A percentile compares a stretch with the other conserved stretches of the same genome.
These are phyloP conservation scores for Drosophila quinaria DNA, from an alignment of 2,888 invertebrate genomes.

Conservation along the genomic window DNA sequence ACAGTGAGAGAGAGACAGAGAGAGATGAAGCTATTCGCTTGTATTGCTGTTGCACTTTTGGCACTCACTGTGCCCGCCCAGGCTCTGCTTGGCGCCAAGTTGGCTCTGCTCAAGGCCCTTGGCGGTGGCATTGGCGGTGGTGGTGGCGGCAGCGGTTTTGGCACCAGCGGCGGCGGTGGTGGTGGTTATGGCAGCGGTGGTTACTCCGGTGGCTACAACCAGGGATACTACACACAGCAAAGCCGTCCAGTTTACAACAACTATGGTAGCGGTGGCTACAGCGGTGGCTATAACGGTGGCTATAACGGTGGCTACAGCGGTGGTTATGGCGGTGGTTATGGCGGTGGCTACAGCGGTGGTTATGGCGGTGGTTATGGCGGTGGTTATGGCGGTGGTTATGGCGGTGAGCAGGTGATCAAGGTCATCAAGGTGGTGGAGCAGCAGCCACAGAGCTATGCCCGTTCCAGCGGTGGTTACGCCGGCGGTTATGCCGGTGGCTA, in stretches of 20 bases:
- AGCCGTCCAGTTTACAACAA: slow-evolving; percentile 66
- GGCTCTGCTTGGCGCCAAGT: slow-evolving; percentile 80
- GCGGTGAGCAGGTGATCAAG: slow-evolving; percentile 71
- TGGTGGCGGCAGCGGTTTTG: slow-evolving; percentile 31
- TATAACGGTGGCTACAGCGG: slow-evolving; percentile 35
- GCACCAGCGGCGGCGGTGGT: slow-evolving; percentile 29
- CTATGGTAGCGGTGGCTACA: slow-evolving; percentile 38
- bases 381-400: slow-evolving; percentile 33
- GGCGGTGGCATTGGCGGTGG: slow-evolving; percentile 51
- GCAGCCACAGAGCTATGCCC: slow-evolving; percentile 56
- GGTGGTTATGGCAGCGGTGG: slow-evolving; percentile 51
- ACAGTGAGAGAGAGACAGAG: slow-evolving; percentile 6
- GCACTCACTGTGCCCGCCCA: slow-evolving; percentile 71
- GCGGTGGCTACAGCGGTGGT: slow-evolving; percentile 35
- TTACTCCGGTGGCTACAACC: slow-evolving; percentile 62
- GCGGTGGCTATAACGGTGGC: slow-evolving; percentile 39
- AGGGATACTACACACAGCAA: slow-evolving; percentile 65
- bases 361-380: slow-evolving; percentile 47
- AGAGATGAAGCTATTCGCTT: slow-evolving; percentile 75
- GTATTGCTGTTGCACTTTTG: slow-evolving; percentile 67
- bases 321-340: slow-evolving; percentile 30
- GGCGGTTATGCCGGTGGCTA: slow-evolving; percentile 52
- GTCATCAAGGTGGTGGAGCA: slow-evolving; percentile 81
- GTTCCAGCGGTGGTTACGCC: slow-evolving; percentile 40
- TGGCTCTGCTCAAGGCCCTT: slow-evolving; percentile 76